phyloP scores from a whole-genome alignment of 2,113 vertebrate species.

The Ictidomys tridecemlineatus region DNA sequence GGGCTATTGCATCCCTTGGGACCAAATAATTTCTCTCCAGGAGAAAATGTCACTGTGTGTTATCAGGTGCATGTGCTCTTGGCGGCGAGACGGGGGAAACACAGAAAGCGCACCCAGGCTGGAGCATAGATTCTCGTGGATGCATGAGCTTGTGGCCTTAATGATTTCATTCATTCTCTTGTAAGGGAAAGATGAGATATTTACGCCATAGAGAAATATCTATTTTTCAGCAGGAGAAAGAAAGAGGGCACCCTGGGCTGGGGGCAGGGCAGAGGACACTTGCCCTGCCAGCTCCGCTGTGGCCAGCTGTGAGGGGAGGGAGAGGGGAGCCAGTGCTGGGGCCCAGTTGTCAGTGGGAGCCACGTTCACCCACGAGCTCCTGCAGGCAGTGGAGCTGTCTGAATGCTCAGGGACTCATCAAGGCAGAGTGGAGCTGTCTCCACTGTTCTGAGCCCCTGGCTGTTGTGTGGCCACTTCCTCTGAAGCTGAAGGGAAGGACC shows the following conservation, averaged over 20 bases:
- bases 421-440: not conserved
- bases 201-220: slow-evolving; percentile 60
- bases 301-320: not conserved
- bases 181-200: slow-evolving; percentile 81
- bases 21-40: slow-evolving; percentile 76
- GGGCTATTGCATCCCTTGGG: slow-evolving; percentile 69
- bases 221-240: slow-evolving; percentile 72
- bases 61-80: slow-evolving; percentile 58
- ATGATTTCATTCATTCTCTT: slow-evolving; percentile 79
- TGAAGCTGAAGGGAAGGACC: not conserved
- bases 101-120: slow-evolving; percentile 48
- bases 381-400: not conserved
- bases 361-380: not conserved
- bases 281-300: not conserved
- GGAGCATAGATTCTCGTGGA: slow-evolving; percentile 75
- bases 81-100: not conserved
- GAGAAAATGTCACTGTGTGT: slow-evolving; percentile 74
- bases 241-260: not conserved
- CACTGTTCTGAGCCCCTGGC: not conserved
- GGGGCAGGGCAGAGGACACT: slow-evolving; percentile 8
- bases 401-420: not conserved
- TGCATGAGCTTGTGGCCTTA: slow-evolving; percentile 79
- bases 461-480: not conserved
- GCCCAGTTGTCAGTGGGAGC: not conserved
- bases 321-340: not conserved